Evolutionary conservation across 35 echinoderm and acorn worm genomes (phyloP), one percentile per base, ranked within the genome.

Genomic region (Apostichopus parvimensis): DNA sequence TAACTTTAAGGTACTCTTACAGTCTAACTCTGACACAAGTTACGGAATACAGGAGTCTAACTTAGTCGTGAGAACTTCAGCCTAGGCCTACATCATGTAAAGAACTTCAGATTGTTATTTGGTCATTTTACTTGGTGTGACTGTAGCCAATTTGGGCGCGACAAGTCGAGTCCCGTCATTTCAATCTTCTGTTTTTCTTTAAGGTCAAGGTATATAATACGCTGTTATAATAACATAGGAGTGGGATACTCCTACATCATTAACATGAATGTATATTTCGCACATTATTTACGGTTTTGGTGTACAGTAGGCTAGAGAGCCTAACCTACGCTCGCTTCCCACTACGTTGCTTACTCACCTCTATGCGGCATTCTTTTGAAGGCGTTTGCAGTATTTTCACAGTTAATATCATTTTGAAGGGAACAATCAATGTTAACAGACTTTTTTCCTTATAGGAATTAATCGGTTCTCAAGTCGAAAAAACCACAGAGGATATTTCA

Each of bases 291-390:
- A 87, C 64, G 11, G 9, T 87, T 18, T 9, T 4, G 26, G 79
- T 82, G 79, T 82, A 82, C 79, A 54, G 79, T 57, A 53, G 79
- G 79, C 55, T 82, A 57, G 6, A 12, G 6, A 9, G 12, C 7
- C 58, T 61, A 82, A 57, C 9, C 79, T n/a, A 12, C 79, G 6
- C 28, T 24, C 6, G 23, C 22, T 82, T 73, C 7, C 22, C 73
- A 45, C 7, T 77, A 57, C 14, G 17, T 54, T 15, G 9, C 13
- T 77, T 25, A 18, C 89, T 91, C 55, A 91, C 89, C 89, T 91
- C 89, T 91, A 91, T 91, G 28, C 89, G 52, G 79, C 89, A 91
- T 91, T 91, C 89, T 91, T 91, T 91, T 59, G 89, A 91, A 78
- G 89, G 89, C 55, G 89, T 91, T 59, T 91, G 89, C n/a, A 91